Evolutionary conservation across 2,888 invertebrate genomes (phyloP).

Genomic region (Caenorhabditis becei): DNA sequence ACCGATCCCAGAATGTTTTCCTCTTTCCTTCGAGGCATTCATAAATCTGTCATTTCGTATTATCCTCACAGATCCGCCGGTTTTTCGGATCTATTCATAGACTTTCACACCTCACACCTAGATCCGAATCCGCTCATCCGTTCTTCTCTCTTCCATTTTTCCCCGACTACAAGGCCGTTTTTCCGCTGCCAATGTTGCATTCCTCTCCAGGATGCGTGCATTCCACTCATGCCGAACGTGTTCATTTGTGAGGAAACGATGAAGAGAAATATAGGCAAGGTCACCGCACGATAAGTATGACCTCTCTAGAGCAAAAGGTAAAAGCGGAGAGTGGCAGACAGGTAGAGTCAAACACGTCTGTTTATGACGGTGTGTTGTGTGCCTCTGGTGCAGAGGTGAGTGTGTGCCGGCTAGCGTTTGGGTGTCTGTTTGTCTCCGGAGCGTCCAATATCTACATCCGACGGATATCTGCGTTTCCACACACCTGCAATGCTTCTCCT

Average conservation of each 20-base stretch:
- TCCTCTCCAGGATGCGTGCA: constrained; percentile 27
- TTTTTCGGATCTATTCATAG: constrained; percentile 7
- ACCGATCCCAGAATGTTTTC: no score
- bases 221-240: constrained; percentile 60
- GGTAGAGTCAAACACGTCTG: constrained; percentile 59
- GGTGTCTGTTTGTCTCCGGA: constrained; percentile 61
- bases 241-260: constrained; percentile 44
- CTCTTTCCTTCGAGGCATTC: no score
- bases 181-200: constrained; percentile 50
- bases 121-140: constrained; percentile 35
- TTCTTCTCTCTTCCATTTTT: neutral
- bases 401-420: constrained; percentile 54
- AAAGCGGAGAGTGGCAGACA: constrained; percentile 56
- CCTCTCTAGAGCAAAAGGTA: constrained; percentile 55
- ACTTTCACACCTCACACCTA: constrained; percentile 1
- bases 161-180: constrained; percentile 52
- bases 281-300: constrained; percentile 54
- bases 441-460: constrained; percentile 62
- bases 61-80: constrained; percentile 4
- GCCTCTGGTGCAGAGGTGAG: constrained; percentile 46
- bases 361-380: constrained; percentile 54
- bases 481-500: constrained; percentile 26
- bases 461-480: constrained; percentile 45
- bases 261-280: constrained; percentile 45
- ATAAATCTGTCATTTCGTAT: constrained; percentile 1